phyloP scores from a whole-genome alignment of 1,140 invertebrate species.

The Drosophila seguyi region DNA sequence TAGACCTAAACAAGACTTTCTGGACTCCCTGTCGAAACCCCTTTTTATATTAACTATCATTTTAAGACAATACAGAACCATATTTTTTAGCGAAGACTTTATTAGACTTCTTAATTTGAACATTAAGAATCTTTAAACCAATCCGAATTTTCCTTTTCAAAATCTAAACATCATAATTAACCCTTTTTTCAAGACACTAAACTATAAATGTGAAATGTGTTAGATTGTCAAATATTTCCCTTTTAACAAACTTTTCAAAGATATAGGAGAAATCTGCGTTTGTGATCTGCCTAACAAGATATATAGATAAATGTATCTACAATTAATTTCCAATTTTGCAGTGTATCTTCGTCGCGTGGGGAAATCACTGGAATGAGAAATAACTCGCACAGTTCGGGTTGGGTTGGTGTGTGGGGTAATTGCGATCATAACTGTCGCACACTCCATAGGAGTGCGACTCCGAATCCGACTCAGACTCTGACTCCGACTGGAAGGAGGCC shows the following conservation, averaged over 20 bases:
- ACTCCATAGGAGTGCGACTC: constrained; percentile 16
- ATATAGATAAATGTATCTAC: not conserved
- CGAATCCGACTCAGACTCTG: not conserved
- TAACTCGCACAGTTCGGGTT: constrained; percentile 34
- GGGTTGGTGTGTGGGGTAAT: constrained; percentile 42
- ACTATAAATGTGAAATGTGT: not conserved
- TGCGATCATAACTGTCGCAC: constrained; percentile 62
- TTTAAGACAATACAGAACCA: too few relatives aligned
- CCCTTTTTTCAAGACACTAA: too few relatives aligned
- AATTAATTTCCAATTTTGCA: constrained; percentile 6
- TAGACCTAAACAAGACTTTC: too few relatives aligned
- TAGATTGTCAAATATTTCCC: not conserved
- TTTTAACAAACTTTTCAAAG: not conserved
- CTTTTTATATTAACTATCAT: too few relatives aligned
- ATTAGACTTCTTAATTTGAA: too few relatives aligned
- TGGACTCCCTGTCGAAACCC: too few relatives aligned
- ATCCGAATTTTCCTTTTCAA: too few relatives aligned
- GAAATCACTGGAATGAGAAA: constrained; percentile 28
- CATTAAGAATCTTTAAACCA: too few relatives aligned
- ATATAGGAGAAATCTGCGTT: not conserved
- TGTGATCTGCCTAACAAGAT: not conserved
- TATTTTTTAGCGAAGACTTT: too few relatives aligned
- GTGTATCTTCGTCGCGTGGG: constrained; percentile 18
- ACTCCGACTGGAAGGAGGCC: not conserved
- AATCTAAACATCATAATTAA: too few relatives aligned